Evolutionary conservation across 2,113 vertebrate species (phyloP), one percentile per base, ranked within the genome.

Genomic region (Lophius piscatorius): DNA sequence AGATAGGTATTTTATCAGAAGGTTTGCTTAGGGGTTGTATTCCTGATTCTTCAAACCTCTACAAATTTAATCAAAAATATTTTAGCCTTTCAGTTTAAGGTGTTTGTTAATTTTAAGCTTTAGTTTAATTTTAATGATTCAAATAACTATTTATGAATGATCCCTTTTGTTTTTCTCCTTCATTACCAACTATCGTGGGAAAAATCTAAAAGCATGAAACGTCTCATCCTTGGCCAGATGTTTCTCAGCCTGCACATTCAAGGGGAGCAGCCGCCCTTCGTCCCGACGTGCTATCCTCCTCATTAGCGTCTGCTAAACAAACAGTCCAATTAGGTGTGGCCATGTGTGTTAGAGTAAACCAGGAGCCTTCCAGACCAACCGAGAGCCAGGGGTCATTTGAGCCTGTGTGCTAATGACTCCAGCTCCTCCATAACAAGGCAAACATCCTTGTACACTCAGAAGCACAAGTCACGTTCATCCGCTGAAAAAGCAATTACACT

Each of bases 251-350:
- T 9, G 31, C 52, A 60, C 56, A 76, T 79, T 83, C 81, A 86
- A 85, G 80, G 72, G 83, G 73, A 84, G 28, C 54, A 38, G 60
- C 56, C 44, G 31, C 57, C 67, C 55, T 68, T 63, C 36, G 24
- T 48, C 34, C 34, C 55, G 38, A 23, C 39, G 61, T 10, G 1
- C 71, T 36, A 46, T 56, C 54, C 47, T 41, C 55, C 41, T 57
- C 69, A 80, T 84, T 80, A 74, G 57, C 72, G 40, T 21, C 61
- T 13, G 68, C 77, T 75, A 78, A 86, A 81, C 85, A 90, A 88
- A 85, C 80, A 78, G 47, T 31, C 72, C 84, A 85, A 88, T 88
- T 85, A 84, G 80, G 70, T 62, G 66, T 64, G 69, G 74, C 86
- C 80, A 76, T 69, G 76, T 82, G 76, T 60, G 64, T 78, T 61